phyloP scores from a whole-genome alignment of 2,113 vertebrate species.

The Sciurus niger region DNA sequence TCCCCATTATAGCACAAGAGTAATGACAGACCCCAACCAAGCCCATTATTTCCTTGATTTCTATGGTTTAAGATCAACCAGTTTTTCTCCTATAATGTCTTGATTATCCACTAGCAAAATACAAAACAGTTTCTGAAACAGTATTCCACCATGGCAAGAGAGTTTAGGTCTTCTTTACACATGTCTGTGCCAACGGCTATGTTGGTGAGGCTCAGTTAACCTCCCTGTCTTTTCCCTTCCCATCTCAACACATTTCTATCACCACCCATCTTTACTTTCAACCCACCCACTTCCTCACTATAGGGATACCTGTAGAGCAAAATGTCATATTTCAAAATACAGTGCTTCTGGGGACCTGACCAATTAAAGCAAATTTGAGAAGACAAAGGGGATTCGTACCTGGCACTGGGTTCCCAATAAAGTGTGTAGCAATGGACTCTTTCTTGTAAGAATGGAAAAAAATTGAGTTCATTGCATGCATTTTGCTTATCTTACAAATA shows the following conservation, averaged over 20 bases:
- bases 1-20: background rate
- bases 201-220: background rate
- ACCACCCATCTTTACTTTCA: background rate
- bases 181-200: too few species aligned
- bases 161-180: background rate
- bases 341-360: background rate
- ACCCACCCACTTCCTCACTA: background rate
- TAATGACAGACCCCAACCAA: background rate
- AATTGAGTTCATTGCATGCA: background rate
- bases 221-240: background rate
- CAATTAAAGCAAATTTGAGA: background rate
- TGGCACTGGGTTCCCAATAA: background rate
- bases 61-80: background rate
- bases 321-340: background rate
- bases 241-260: background rate
- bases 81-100: background rate
- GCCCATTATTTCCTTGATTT: background rate
- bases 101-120: background rate
- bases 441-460: background rate
- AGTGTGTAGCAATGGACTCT: background rate
- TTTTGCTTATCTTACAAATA: background rate
- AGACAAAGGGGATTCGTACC: background rate
- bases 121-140: background rate
- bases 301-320: background rate
- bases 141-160: background rate